These are phyloP conservation scores for Trachurus trachurus DNA, from an alignment of 2,797 vertebrate genomes.

Conservation along the genomic window DNA sequence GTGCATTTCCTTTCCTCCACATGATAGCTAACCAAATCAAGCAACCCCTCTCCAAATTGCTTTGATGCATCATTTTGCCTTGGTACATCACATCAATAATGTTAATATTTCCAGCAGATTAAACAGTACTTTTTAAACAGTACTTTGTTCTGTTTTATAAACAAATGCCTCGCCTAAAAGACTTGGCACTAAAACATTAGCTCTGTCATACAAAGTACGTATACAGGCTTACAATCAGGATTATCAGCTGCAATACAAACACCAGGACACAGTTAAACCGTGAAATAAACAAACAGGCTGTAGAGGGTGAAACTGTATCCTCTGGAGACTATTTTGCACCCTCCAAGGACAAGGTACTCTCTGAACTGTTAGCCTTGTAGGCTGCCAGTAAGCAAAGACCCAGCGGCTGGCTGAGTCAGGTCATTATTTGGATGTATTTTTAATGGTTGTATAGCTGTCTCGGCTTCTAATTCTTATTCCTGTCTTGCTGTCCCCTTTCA, in stretches of 20 bases:
- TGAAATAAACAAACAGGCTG: conserved; percentile 45
- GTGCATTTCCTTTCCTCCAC: conserved; percentile 16
- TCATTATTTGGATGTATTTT: conserved; percentile 73
- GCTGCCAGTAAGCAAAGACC: conserved; percentile 64
- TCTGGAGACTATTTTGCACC: conserved; percentile 49
- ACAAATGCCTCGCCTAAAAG: not conserved
- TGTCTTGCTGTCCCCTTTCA: conserved; percentile 25
- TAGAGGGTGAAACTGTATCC: conserved; percentile 35
- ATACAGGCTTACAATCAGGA: conserved; percentile 7
- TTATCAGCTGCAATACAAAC: conserved; percentile 40
- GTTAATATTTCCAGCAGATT: conserved; percentile 26
- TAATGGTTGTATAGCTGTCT: conserved; percentile 58
- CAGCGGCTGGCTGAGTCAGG: conserved; percentile 47
- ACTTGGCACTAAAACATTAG: conserved; percentile 8
- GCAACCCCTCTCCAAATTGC: conserved; percentile 10
- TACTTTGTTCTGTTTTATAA: conserved; percentile 23
- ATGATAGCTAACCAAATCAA: conserved; percentile 21
- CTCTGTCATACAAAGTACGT: conserved; percentile 9
- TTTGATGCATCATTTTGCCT: not conserved
- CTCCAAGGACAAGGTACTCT: conserved; percentile 54
- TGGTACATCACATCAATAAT: conserved; percentile 3
- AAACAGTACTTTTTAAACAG: not conserved
- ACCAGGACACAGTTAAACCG: conserved; percentile 39
- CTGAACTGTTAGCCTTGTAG: conserved; percentile 56
- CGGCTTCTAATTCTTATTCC: conserved; percentile 35